Evolutionary conservation across 2,888 invertebrate species (phyloP).

Genomic region (Stictocephala bisonia): DNA sequence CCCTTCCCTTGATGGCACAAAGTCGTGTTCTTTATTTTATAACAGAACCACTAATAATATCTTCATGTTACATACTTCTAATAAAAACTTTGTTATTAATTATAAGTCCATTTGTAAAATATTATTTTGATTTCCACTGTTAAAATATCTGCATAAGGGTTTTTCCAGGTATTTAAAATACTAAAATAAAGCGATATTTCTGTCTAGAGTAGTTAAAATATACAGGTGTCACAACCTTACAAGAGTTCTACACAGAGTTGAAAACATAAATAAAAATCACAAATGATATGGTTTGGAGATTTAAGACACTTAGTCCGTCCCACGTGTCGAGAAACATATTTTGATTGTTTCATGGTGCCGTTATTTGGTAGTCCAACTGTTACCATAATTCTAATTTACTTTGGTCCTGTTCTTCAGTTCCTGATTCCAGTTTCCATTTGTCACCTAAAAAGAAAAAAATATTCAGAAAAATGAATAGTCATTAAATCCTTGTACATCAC

Average conservation of each 20-base stretch:
- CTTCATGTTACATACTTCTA: no score
- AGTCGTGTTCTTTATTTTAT: no score
- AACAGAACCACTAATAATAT: no score
- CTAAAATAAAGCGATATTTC: not conserved
- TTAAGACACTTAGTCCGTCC: slow-evolving; percentile 19
- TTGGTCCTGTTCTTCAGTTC: not conserved
- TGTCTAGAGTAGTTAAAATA: not conserved
- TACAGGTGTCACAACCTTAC: slow-evolving; percentile 12
- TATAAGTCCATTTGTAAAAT: no score
- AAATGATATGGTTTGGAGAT: slow-evolving; percentile 11
- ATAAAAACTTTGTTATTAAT: no score
- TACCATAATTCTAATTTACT: not conserved
- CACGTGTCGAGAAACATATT: no score
- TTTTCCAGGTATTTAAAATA: no score
- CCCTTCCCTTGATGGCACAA: no score
- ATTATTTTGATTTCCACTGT: no score
- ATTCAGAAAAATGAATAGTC: not conserved
- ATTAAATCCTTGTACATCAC: no score
- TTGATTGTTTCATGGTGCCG: not conserved
- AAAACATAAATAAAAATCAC: slow-evolving; percentile 15
- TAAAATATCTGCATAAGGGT: no score
- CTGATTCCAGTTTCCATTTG: slow-evolving; percentile 2
- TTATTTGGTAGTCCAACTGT: slow-evolving; percentile 7
- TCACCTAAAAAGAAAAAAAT: not conserved
- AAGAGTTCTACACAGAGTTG: not conserved